Evolutionary conservation across 2,888 invertebrate species (phyloP).

Genomic region (Xanthia icteritia): DNA sequence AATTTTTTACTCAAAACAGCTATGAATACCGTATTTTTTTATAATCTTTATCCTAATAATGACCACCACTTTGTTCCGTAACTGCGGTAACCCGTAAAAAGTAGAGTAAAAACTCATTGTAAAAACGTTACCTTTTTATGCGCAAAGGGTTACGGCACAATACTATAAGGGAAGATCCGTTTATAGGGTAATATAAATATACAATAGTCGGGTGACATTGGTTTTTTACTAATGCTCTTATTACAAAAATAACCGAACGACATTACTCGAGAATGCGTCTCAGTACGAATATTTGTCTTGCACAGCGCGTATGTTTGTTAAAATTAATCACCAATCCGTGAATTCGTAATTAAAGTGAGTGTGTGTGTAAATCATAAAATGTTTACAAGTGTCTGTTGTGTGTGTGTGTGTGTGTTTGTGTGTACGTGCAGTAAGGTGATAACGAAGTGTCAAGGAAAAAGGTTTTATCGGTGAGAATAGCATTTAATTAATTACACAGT

Average conservation of each 20-base stretch:
- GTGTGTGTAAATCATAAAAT: conserved; percentile 31
- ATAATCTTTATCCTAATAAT: conserved; percentile 72
- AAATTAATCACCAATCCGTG: conserved; percentile 61
- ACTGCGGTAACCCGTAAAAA: conserved; percentile 87
- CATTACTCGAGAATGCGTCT: conserved; percentile 76
- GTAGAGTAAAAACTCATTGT: conserved; percentile 84
- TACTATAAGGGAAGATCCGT: conserved; percentile 77
- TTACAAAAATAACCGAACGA: conserved; percentile 81
- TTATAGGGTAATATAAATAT: conserved; percentile 85
- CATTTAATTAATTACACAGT: conserved; percentile 28
- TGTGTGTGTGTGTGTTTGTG: neutral
- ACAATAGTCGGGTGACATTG: conserved; percentile 84
- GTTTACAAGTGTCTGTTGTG: conserved; percentile 1
- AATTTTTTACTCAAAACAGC: conserved; percentile 55
- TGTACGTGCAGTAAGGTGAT: conserved; percentile 34
- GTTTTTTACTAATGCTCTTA: conserved; percentile 79
- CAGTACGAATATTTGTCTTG: conserved; percentile 84
- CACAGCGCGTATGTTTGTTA: conserved; percentile 68
- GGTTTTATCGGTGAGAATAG: conserved; percentile 41
- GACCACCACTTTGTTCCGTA: conserved; percentile 82
- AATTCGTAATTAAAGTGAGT: conserved; percentile 28
- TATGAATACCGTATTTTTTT: conserved; percentile 70
- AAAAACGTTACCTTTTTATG: conserved; percentile 76
- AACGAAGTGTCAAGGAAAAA: conserved; percentile 42
- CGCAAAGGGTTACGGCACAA: conserved; percentile 83